phyloP scores from a whole-genome alignment of 2,888 invertebrate genomes.

The Crematogaster levior region DNA sequence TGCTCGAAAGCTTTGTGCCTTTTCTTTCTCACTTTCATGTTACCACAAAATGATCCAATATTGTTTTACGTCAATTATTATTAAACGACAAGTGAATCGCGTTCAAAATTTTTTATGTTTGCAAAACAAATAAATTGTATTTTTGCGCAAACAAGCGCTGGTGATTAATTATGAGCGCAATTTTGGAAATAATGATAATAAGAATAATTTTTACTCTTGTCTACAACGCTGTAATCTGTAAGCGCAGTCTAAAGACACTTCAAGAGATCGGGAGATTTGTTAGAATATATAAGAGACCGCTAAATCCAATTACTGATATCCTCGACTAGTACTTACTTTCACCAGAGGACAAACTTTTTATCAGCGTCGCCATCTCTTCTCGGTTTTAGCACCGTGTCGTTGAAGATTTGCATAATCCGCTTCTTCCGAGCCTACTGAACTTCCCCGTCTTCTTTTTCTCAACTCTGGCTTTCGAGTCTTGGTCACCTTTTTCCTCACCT shows the following conservation, averaged over 20 bases:
- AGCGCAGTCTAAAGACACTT: not conserved
- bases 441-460: conserved; percentile 28
- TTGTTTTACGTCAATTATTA: not conserved
- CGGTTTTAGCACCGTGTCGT: conserved; percentile 48
- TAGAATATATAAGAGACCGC: conserved; percentile 22
- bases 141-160: not conserved
- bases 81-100: not conserved
- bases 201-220: not conserved
- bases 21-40: not conserved
- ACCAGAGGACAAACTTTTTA: conserved; percentile 45
- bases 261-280: conserved; percentile 31
- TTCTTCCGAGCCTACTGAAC: conserved; percentile 58
- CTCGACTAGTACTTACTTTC: conserved; percentile 44
- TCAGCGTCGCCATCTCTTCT: conserved; percentile 41
- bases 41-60: not conserved
- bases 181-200: not conserved
- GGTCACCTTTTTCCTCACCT: conserved; percentile 34
- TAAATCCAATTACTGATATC: conserved; percentile 51
- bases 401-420: conserved; percentile 72
- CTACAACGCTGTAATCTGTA: conserved; percentile 2
- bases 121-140: no score
- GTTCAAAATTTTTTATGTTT: not conserved
- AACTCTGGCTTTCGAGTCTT: conserved; percentile 16
- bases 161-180: not conserved
- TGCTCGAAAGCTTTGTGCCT: not conserved